A percentile compares a stretch with the other conserved stretches of the same genome.
These are phyloP conservation scores for Uropsilus gracilis DNA, from an alignment of 2,113 vertebrate genomes.

Conservation along the genomic window DNA sequence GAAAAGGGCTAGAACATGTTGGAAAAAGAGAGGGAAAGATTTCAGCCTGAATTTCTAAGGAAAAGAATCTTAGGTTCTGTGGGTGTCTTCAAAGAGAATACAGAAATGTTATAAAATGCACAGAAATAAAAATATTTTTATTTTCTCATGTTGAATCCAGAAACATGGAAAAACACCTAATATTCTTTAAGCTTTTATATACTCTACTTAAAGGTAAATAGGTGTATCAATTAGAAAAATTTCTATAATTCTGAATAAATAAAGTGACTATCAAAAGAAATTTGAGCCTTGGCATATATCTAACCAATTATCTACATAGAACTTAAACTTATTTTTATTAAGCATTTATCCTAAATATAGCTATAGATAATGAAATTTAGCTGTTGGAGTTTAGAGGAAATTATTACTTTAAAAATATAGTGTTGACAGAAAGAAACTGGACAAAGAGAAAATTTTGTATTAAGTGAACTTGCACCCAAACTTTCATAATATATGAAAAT, in stretches of 20 bases:
- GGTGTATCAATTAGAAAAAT: neutral
- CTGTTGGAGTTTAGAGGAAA: neutral
- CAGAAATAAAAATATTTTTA: neutral
- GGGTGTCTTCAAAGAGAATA: neutral
- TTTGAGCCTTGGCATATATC: neutral
- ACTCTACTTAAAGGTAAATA: neutral
- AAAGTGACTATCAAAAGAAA: neutral
- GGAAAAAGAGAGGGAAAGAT: neutral
- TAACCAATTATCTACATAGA: neutral
- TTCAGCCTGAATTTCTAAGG: neutral
- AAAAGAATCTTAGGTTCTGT: neutral
- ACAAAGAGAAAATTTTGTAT: neutral
- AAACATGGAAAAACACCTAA: neutral
- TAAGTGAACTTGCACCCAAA: neutral
- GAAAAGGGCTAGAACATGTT: neutral
- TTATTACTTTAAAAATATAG: neutral
- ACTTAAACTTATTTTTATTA: neutral
- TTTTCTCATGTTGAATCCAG: neutral
- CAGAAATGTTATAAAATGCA: neutral
- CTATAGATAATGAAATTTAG: neutral
- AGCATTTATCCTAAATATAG: neutral
- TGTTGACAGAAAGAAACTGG: neutral
- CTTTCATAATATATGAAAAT: neutral
- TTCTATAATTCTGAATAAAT: conserved; percentile 16
- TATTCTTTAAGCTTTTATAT: neutral